Evolutionary conservation across 2,888 invertebrate genomes (phyloP).

Genomic region (Hypsopygia costalis): DNA sequence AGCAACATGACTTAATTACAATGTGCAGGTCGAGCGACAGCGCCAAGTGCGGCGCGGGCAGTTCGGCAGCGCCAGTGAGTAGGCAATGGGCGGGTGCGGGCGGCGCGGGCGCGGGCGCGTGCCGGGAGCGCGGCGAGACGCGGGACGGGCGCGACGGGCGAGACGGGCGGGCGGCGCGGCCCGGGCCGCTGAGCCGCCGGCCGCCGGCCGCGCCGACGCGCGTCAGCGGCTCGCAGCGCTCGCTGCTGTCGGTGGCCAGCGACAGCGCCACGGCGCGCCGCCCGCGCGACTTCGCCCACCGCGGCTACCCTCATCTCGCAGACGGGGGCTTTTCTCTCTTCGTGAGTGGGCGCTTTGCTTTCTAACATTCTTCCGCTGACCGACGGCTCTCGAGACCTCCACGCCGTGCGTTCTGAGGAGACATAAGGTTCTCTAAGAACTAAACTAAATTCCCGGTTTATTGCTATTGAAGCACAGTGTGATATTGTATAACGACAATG

Average conservation of each 20-base stretch:
- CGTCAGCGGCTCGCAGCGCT: slow-evolving; percentile 66
- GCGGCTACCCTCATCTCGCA: slow-evolving; percentile 58
- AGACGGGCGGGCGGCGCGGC: slow-evolving; percentile 33
- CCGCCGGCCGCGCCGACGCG: slow-evolving; percentile 48
- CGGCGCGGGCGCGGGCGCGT: slow-evolving; percentile 48
- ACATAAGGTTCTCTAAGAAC: too few species aligned
- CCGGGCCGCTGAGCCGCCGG: slow-evolving; percentile 45
- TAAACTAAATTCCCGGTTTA: too few species aligned
- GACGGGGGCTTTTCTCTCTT: slow-evolving; percentile 75
- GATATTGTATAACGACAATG: too few species aligned
- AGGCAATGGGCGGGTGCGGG: slow-evolving; percentile 72
- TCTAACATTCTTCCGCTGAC: slow-evolving; percentile 59
- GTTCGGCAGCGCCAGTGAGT: slow-evolving; percentile 79
- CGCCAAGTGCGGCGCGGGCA: slow-evolving; percentile 81
- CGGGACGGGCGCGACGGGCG: slow-evolving; percentile 28
- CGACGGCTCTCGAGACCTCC: slow-evolving; percentile 12
- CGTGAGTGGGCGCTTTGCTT: slow-evolving; percentile 80
- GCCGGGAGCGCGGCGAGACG: slow-evolving; percentile 23
- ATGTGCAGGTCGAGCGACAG: slow-evolving; percentile 83
- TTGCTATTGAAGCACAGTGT: too few species aligned
- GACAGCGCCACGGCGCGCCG: slow-evolving; percentile 73
- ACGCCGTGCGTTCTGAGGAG: too few species aligned
- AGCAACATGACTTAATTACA: slow-evolving; percentile 4
- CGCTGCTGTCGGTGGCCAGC: slow-evolving; percentile 75
- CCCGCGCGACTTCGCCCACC: slow-evolving; percentile 60